Evolutionary conservation across 1,140 invertebrate species (phyloP), one percentile per base, ranked within the genome.

Genomic region (Chelonus insularis): DNA sequence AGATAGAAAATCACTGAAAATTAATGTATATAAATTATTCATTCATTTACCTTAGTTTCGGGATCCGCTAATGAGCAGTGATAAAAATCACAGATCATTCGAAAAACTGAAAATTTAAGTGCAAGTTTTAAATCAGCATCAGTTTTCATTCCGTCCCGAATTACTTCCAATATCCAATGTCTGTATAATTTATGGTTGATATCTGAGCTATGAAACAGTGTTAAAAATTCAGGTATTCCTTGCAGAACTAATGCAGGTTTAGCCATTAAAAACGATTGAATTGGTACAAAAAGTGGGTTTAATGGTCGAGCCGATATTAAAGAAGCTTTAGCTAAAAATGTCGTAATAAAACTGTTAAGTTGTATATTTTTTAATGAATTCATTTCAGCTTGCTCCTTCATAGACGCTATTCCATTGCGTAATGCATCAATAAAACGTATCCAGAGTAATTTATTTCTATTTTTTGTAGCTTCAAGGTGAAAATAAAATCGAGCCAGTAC

Each of bases 151-250:
- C 91, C 90, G 70, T 91, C 87, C 25, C 79, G 76, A 39, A 93
- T 79, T 6, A 90, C 76, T 67, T 85, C 79, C 2, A 92, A 74
- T 18, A 92, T 87, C 87, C 91, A 93, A 25, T 78, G 72, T 64
- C 88, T 82, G 58, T 89, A 84, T 1, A 82, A 77, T 11, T 72
- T 73, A 43, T 83, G 79, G 58, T 90, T 84, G 1, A 90, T 74
- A 47, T 89, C 85, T 4, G 86, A 84, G 62, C 87, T 89, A 63
- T 91, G 86, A 62, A 91, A 86, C 9, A 92, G 82, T 55, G 86
- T 87, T 25, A 90, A 84, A 60, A 92, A 87, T 75, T 92, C 91
- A 4, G 91, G 91, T n/a, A 92, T 86, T n/a, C 85, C 83, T 2
- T 82, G 82, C 1, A 91, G 75, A 72, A 91, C 86, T 4, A 91